These are phyloP conservation scores for Maconellicoccus hirsutus DNA, from an alignment of 1,140 invertebrate genomes.

Conservation along the genomic window DNA sequence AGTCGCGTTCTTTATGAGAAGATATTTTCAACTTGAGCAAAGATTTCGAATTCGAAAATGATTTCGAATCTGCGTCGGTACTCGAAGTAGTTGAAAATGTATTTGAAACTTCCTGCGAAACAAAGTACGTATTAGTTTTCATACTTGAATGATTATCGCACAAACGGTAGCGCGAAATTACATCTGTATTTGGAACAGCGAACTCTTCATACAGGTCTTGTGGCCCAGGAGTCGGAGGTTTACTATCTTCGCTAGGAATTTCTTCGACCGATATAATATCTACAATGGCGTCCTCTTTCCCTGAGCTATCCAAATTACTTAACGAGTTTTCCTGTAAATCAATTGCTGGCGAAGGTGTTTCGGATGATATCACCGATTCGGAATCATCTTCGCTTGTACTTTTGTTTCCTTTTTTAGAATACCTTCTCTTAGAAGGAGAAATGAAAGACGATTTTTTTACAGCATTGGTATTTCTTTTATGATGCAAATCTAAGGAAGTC, in stretches of 20 bases:
- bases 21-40: neutral
- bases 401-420: conserved; percentile 1
- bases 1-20: neutral
- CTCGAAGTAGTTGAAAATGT: neutral
- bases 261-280: conserved; percentile 6
- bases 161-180: neutral
- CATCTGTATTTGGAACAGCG: neutral
- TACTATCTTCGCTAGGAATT: conserved; percentile 16
- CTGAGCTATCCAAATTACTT: neutral
- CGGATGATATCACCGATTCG: conserved; percentile 6
- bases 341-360: conserved; percentile 12
- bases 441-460: conserved; percentile 1
- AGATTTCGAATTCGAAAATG: neutral
- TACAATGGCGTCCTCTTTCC: neutral
- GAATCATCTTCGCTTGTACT: conserved; percentile 13
- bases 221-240: conserved; percentile 11
- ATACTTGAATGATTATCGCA: neutral
- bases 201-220: conserved; percentile 15
- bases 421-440: neutral
- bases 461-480: neutral
- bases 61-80: neutral
- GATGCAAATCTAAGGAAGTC: conserved; percentile 1
- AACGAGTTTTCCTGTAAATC: neutral
- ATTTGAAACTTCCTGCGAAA: neutral
- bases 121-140: neutral